These are phyloP conservation scores for Cerastoderma edule DNA, from an alignment of 2,888 invertebrate genomes.

Conservation along the genomic window DNA sequence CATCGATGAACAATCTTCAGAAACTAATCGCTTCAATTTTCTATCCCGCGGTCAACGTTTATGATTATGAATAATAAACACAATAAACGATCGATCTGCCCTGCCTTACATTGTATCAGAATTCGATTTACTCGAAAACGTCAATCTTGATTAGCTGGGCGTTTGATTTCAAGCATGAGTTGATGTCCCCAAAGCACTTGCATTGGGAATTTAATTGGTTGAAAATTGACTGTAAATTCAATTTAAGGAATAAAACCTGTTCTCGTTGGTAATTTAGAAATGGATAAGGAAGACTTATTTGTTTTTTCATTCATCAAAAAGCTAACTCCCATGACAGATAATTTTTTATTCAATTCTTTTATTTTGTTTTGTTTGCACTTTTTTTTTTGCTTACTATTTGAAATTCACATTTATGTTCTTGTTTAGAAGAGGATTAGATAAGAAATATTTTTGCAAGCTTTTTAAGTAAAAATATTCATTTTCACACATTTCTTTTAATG, in stretches of 20 bases:
- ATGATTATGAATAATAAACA: conserved; percentile 50
- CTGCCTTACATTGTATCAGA: conserved; percentile 17
- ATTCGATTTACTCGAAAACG: conserved; percentile 27
- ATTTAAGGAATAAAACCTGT: conserved; percentile 28
- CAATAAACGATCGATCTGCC: conserved; percentile 37
- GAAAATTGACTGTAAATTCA: conserved; percentile 30
- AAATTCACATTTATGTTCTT: too few relatives aligned
- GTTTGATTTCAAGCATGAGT: conserved; percentile 30
- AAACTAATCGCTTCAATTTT: conserved; percentile 51
- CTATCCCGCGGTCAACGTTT: conserved; percentile 51
- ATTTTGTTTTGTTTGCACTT: too few relatives aligned
- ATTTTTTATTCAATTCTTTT: too few relatives aligned
- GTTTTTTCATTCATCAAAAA: too few relatives aligned
- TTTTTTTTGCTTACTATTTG: too few relatives aligned
- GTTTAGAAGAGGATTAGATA: too few relatives aligned
- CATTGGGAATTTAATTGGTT: conserved; percentile 21
- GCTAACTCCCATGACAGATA: too few relatives aligned
- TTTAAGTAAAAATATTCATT: too few relatives aligned
- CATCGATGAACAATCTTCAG: conserved; percentile 37
- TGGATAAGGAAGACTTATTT: too few relatives aligned
- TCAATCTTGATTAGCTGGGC: conserved; percentile 37
- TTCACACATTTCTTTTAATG: too few relatives aligned
- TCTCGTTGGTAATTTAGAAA: too few relatives aligned
- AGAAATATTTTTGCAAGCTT: too few relatives aligned
- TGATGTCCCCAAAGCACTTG: conserved; percentile 22